Evolutionary conservation across 2,113 vertebrate species (phyloP), one percentile per base, ranked within the genome.

Genomic region (Picathartes gymnocephalus): DNA sequence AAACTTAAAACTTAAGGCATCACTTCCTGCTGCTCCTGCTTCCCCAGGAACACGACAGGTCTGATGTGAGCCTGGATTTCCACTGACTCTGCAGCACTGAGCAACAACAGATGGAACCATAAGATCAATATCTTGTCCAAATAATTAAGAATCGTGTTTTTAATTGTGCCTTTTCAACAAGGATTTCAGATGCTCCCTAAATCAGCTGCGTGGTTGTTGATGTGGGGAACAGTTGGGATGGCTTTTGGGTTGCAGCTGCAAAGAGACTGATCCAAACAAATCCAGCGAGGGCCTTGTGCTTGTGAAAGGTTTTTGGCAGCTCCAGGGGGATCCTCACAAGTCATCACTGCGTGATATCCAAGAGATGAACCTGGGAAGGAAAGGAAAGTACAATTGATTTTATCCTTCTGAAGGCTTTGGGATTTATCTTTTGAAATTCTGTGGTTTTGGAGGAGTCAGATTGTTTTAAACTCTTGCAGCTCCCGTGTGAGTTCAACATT

Each of bases 131-230:
- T 68, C 81, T 33, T 47, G 80, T 48, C 80, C 57, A 45, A 73
- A 96, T 88, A 92, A 96, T 95, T 96, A 95, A 94, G 92, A 91
- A 88, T 88, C 15, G 39, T 77, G 72, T 9, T 86, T 96, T 86
- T 71, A 97, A 83, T 93, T 86, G 86, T 24, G 72, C 60, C 77
- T 96, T 96, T 96, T 88, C 95, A 93, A 82, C 87, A 39, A 51
- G 92, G 62, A 14, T 94, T 77, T 88, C 58, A 70, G 58, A 61
- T 70, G 71, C 54, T 73, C 9, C 86, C 84, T 80, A 25, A 70
- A 62, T 83, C 92, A 90, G 82, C 86, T 18, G 2, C 3, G 21
- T 5, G 14, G 71, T 6, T 45, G 74, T 51, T 76, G 85, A 20
- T 66, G 10, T 1, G 53, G 68, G 71, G 77, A 90, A 5, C 13